Evolutionary conservation across 1,140 invertebrate genomes (phyloP), one percentile per base, ranked within the genome.

Genomic region (Aricia agestis): DNA sequence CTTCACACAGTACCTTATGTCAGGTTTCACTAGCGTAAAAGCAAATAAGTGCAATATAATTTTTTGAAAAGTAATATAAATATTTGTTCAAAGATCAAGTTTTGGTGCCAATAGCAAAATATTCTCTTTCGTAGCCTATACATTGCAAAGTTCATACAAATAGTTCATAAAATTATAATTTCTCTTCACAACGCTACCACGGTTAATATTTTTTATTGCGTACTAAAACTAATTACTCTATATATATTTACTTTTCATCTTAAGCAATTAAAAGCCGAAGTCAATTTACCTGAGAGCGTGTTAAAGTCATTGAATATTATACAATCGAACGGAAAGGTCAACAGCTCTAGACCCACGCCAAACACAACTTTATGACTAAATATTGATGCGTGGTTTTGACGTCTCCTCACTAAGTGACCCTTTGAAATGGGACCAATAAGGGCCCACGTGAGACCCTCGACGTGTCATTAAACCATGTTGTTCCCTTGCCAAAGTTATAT

Each of bases 361-460:
- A 76, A 78, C 78, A 76, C 74, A 72, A 78, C 73, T 79, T 81
- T 81, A 81, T 83, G 72, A 74, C 76, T 83, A 80, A 81, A 84
- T 84, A 86, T 86, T 82, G 80, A 84, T 81, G 79, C 75, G 77
- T 82, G 83, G 76, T 80, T 78, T 79, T 82, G 83, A 82, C 83
- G 69, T 84, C 80, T 85, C 76, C 81, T 77, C 77, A 76, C 76
- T 76, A 73, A 81, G 75, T 83, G 82, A 85, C 79, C 80, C 80
- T 77, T 80, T 74, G 70, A 75, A 75, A 74, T 72, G 58, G 70
- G 66, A 9, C 36, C 36, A 36, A 36, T 36, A 36, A 36, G 36
- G 45, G 52, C 74, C 70, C 58, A 69, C 68, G 75, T 74, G 58
- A 73, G 25, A 69, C 72, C 70, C 68, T 41, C 76, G n/a, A n/a